These are phyloP conservation scores for Eulithis prunata DNA, from an alignment of 2,888 invertebrate species.

Conservation along the genomic window DNA sequence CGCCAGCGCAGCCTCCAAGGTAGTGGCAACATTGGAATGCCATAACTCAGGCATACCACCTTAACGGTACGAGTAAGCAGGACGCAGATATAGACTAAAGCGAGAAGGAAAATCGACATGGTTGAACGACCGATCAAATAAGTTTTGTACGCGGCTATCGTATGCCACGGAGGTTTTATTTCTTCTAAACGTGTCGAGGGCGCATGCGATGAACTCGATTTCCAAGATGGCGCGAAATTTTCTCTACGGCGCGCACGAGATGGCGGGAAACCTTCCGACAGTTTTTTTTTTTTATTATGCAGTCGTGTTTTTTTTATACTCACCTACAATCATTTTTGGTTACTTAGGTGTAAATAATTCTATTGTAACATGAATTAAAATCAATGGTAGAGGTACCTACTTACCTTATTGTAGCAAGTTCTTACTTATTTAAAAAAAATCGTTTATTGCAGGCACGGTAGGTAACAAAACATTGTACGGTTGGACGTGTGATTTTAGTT, in stretches of 20 bases:
- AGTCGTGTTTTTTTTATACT: too few species aligned
- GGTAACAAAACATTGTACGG: too few species aligned
- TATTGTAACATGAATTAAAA: too few species aligned
- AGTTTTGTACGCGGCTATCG: slow-evolving; percentile 78
- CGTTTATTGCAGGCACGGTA: too few species aligned
- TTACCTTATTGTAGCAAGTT: too few species aligned
- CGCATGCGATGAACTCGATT: slow-evolving; percentile 65
- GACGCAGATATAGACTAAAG: slow-evolving; percentile 59
- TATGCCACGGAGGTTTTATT: slow-evolving; percentile 79
- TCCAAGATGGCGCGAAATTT: slow-evolving; percentile 69
- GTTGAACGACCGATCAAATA: slow-evolving; percentile 85
- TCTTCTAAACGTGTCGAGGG: slow-evolving; percentile 75
- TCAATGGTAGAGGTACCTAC: too few species aligned
- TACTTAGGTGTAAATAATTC: too few species aligned
- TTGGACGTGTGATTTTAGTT: too few species aligned
- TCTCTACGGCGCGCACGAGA: slow-evolving; percentile 38
- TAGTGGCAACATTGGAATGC: slow-evolving; percentile 81
- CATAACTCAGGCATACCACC: slow-evolving; percentile 81
- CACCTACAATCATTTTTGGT: too few species aligned
- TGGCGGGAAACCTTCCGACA: slow-evolving; percentile 46
- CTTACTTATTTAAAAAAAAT: too few species aligned
- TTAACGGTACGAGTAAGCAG: slow-evolving; percentile 78
- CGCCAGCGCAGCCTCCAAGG: slow-evolving; percentile 73
- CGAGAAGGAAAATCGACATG: slow-evolving; percentile 66
- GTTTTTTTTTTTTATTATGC: not conserved